phyloP scores from a whole-genome alignment of 1,140 invertebrate species.

The Euwallacea similis region DNA sequence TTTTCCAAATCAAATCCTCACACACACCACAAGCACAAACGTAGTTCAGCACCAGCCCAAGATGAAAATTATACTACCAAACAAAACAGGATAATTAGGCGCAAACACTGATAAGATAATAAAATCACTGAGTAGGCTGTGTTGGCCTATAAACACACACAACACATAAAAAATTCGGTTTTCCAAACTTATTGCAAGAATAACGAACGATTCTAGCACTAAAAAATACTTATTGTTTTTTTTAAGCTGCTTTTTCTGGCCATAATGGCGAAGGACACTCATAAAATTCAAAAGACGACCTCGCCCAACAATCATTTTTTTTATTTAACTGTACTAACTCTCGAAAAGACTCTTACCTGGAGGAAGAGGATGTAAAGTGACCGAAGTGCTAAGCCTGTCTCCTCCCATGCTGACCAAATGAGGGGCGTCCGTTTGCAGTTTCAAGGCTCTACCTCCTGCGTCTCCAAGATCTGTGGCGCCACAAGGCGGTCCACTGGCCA shows the following conservation, averaged over 20 bases:
- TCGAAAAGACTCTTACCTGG: slow-evolving; percentile 61
- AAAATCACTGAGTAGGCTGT: neutral
- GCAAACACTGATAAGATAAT: slow-evolving; percentile 18
- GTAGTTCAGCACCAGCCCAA: too few species aligned
- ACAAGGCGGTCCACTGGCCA: slow-evolving; percentile 40
- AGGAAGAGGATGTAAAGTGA: slow-evolving; percentile 82
- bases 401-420: slow-evolving; percentile 88
- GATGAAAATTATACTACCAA: neutral
- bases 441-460: slow-evolving; percentile 63
- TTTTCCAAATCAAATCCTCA: too few species aligned
- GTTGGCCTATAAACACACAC: neutral
- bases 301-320: too few species aligned
- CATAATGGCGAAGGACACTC: too few species aligned
- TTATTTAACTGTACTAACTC: too few species aligned
- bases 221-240: too few species aligned
- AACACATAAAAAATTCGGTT: too few species aligned
- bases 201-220: too few species aligned
- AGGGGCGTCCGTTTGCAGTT: slow-evolving; percentile 82
- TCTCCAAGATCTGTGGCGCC: slow-evolving; percentile 48
- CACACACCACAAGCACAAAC: too few species aligned
- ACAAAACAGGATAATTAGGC: slow-evolving; percentile 2
- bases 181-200: too few species aligned
- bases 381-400: slow-evolving; percentile 84
- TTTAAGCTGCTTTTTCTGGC: too few species aligned
- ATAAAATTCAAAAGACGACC: too few species aligned